These are phyloP conservation scores for Troides oblongomaculatus DNA, from an alignment of 2,888 invertebrate genomes.

Conservation along the genomic window DNA sequence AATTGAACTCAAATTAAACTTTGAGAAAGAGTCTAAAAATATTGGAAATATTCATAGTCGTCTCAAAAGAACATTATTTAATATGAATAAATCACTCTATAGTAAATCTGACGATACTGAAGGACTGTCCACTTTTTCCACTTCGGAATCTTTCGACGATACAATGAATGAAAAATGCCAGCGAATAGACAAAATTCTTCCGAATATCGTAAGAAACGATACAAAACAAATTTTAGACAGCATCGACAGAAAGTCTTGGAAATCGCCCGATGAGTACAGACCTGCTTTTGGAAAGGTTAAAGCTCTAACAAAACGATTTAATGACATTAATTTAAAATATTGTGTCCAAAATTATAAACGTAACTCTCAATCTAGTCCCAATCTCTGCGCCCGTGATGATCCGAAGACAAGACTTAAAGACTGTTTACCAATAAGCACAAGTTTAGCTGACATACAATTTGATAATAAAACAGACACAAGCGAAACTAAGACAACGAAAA, in stretches of 20 bases:
- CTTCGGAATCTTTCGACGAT: slow-evolving; percentile 61
- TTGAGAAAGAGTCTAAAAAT: slow-evolving; percentile 51
- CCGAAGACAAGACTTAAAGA: slow-evolving; percentile 46
- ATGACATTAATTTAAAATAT: slow-evolving; percentile 71
- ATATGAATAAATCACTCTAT: slow-evolving; percentile 60
- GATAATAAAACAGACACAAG: slow-evolving; percentile 62
- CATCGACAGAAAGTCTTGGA: slow-evolving; percentile 81
- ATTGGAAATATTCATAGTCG: slow-evolving; percentile 59
- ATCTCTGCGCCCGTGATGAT: slow-evolving; percentile 58
- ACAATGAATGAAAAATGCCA: slow-evolving; percentile 40
- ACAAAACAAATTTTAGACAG: slow-evolving; percentile 62
- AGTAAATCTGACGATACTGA: slow-evolving; percentile 67
- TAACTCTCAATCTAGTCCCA: slow-evolving; percentile 73
- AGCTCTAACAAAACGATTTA: slow-evolving; percentile 85
- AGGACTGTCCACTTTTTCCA: slow-evolving; percentile 58
- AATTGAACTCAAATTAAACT: slow-evolving; percentile 54
- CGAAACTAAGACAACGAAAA: slow-evolving; percentile 53
- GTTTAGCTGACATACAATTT: slow-evolving; percentile 67
- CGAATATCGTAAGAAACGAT: slow-evolving; percentile 49
- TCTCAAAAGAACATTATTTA: slow-evolving; percentile 57
- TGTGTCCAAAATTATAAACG: slow-evolving; percentile 67
- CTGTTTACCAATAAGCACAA: slow-evolving; percentile 59
- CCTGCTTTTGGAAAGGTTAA: slow-evolving; percentile 86
- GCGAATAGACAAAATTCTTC: slow-evolving; percentile 36
- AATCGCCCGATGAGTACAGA: slow-evolving; percentile 84